A percentile compares a stretch with the other conserved stretches of the same genome.
phyloP scores from a whole-genome alignment of 92 coral and sea anemone genomes.

The Porites lobata region DNA sequence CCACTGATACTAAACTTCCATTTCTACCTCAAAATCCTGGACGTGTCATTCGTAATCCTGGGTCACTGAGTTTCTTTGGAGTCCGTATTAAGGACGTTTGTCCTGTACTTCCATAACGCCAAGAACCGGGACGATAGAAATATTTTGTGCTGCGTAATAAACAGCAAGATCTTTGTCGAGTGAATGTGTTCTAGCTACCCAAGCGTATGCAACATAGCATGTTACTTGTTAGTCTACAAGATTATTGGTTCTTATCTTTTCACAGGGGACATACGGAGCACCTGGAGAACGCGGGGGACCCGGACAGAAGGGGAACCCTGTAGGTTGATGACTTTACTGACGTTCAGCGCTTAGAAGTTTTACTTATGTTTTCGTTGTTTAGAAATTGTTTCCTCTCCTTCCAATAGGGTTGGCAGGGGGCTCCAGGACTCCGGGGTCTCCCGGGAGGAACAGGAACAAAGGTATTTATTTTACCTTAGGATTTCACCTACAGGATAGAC shows the following conservation, averaged over 20 bases:
- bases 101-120: too few species aligned
- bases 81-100: too few species aligned
- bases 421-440: conserved; percentile 68
- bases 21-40: too few species aligned
- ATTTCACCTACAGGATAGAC: too few species aligned
- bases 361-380: neutral
- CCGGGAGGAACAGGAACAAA: conserved; percentile 45
- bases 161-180: too few species aligned
- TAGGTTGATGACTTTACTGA: conserved; percentile 3
- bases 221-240: neutral
- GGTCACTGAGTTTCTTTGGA: too few species aligned
- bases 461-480: neutral
- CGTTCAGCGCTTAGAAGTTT: neutral
- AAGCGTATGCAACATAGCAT: neutral
- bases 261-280: conserved; percentile 55
- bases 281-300: conserved; percentile 57
- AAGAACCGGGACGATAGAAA: too few species aligned
- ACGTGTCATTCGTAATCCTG: too few species aligned
- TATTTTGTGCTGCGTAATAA: too few species aligned
- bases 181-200: too few species aligned
- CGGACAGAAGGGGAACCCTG: conserved; percentile 64
- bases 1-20: too few species aligned
- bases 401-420: conserved; percentile 33
- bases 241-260: neutral
- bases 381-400: neutral